Conservation (phyloP, 2,888 invertebrate species). For the Silvanus unidentatus region DNA sequence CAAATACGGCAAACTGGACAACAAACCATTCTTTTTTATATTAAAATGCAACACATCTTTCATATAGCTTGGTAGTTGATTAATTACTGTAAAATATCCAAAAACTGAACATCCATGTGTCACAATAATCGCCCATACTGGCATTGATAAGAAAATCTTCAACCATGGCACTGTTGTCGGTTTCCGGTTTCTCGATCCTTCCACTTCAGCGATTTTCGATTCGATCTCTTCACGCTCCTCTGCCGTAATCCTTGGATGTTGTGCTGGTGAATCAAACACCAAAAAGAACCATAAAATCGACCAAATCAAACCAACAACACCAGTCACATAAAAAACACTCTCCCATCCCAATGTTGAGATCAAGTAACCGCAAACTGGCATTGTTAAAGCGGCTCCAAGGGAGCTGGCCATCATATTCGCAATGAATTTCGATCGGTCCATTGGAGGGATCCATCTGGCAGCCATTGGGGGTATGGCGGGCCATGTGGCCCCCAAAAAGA, state of each 20-base stretch:
- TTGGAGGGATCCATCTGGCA: slow-evolving; percentile 90
- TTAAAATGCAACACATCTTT: slow-evolving; percentile 70
- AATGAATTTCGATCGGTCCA: slow-evolving; percentile 89
- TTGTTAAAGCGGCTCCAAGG: slow-evolving; percentile 83
- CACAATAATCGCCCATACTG: slow-evolving; percentile 81
- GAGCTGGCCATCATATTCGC: slow-evolving; percentile 91
- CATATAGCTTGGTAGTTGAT: slow-evolving; percentile 83
- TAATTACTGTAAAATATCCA: slow-evolving; percentile 82
- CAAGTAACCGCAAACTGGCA: slow-evolving; percentile 80
- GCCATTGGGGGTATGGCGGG: slow-evolving; percentile 91
- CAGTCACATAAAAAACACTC: slow-evolving; percentile 83
- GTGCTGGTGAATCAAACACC: slow-evolving; percentile 73
- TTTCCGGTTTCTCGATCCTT: slow-evolving; percentile 33
- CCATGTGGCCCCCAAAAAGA: slow-evolving; percentile 74
- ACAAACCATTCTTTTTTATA: slow-evolving; percentile 79
- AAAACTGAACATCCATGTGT: slow-evolving; percentile 81
- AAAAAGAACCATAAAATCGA: slow-evolving; percentile 74
- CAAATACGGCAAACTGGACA: slow-evolving; percentile 80
- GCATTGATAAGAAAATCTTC: slow-evolving; percentile 59
- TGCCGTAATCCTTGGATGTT: slow-evolving; percentile 72
- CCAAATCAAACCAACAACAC: slow-evolving; percentile 72
- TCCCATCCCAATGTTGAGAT: slow-evolving; percentile 81
- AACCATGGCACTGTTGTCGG: slow-evolving; percentile 67
- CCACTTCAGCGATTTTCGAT: slow-evolving; percentile 54
- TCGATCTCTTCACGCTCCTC: slow-evolving; percentile 64